phyloP scores from a whole-genome alignment of 1,140 invertebrate species.

The Apocrypta bakeri region DNA sequence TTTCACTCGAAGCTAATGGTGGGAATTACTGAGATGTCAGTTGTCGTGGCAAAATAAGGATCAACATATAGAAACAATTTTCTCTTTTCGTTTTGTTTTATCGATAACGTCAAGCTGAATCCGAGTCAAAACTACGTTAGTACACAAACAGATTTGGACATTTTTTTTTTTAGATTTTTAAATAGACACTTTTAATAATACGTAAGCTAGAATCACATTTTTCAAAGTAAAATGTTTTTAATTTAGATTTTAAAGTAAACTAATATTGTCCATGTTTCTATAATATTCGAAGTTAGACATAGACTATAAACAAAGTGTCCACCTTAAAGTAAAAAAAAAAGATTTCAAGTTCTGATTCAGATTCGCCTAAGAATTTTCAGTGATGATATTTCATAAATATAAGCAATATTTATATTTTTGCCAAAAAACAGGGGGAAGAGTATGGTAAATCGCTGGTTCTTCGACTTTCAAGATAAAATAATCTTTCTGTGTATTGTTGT shows the following conservation, averaged over 20 bases:
- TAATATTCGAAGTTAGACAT: constrained; percentile 5
- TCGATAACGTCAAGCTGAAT: background rate
- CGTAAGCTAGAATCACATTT: too few species aligned
- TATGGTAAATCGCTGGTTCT: background rate
- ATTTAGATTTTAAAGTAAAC: constrained; percentile 2
- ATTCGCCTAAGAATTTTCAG: constrained; percentile 40
- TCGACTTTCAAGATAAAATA: constrained; percentile 22
- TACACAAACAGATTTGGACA: background rate
- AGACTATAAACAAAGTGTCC: constrained; percentile 16
- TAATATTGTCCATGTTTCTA: constrained; percentile 21
- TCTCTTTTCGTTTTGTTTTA: background rate
- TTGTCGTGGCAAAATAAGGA: background rate
- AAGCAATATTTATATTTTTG: constrained; percentile 51
- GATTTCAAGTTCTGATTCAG: constrained; percentile 31
- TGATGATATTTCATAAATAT: constrained; percentile 29
- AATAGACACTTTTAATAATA: constrained; percentile 4
- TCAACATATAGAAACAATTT: background rate
- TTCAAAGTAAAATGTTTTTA: too few species aligned
- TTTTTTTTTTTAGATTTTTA: constrained; percentile 19
- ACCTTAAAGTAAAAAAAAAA: background rate
- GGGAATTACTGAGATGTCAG: background rate
- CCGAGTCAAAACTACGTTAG: background rate
- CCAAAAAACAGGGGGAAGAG: constrained; percentile 35
- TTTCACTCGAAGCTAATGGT: constrained; percentile 28
- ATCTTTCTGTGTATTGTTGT: constrained; percentile 30